Evolutionary conservation across 2,113 vertebrate species (phyloP).

Genomic region (Pagrus major): DNA sequence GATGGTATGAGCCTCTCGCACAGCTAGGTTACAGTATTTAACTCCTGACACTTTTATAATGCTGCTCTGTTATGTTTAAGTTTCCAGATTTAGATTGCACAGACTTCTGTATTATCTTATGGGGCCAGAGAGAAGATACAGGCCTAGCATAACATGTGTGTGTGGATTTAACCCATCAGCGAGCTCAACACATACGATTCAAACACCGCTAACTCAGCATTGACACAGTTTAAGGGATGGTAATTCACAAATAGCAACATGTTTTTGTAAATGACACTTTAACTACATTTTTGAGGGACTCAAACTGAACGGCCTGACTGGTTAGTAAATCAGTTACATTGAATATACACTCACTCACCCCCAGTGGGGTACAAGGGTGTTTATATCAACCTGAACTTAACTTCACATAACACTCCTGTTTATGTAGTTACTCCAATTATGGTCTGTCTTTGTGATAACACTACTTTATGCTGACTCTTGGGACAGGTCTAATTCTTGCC

Average conservation of each 20-base stretch:
- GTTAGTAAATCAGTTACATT: constrained; percentile 40
- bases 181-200: constrained; percentile 7
- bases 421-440: constrained; percentile 22
- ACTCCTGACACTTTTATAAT: constrained; percentile 31
- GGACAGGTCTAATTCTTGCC: not conserved
- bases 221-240: not conserved
- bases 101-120: constrained; percentile 37
- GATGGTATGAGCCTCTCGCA: constrained; percentile 10
- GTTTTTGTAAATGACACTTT: constrained; percentile 48
- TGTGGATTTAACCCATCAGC: constrained; percentile 33
- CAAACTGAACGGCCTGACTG: constrained; percentile 38
- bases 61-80: constrained; percentile 44
- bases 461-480: not conserved
- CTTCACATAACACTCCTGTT: constrained; percentile 36
- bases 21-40: not conserved
- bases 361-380: not conserved
- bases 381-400: constrained; percentile 26
- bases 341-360: not conserved
- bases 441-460: constrained; percentile 14
- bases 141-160: not conserved
- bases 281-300: constrained; percentile 29
- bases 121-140: constrained; percentile 33
- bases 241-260: constrained; percentile 28
- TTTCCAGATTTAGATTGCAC: constrained; percentile 55
- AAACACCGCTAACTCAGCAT: constrained; percentile 36